Evolutionary conservation across 2,797 vertebrate genomes (phyloP).

Genomic region (Amblyraja radiata): DNA sequence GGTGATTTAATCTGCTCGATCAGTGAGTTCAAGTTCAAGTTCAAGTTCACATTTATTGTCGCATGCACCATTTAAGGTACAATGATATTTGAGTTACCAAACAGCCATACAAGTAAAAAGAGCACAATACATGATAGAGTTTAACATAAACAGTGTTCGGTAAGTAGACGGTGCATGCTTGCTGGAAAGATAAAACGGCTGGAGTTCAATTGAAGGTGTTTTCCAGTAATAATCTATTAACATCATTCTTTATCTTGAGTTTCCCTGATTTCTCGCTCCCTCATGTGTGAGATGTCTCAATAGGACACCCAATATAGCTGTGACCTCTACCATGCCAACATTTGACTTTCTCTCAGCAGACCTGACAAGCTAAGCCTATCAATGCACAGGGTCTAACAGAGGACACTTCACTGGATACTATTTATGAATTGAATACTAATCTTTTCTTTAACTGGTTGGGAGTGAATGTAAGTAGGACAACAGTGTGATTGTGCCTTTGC

Average conservation of each 20-base stretch:
- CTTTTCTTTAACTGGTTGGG: not conserved
- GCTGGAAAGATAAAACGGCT: slow-evolving; percentile 16
- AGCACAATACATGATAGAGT: too few species aligned
- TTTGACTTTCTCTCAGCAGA: not conserved
- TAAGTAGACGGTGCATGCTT: not conserved
- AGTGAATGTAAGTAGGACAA: not conserved
- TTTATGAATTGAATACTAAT: not conserved
- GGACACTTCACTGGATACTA: not conserved
- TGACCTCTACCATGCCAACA: not conserved
- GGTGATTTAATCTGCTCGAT: not conserved
- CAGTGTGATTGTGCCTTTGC: not conserved
- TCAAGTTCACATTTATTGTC: too few species aligned
- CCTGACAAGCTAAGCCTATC: slow-evolving; percentile 23
- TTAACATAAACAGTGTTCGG: not conserved
- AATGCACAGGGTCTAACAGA: not conserved
- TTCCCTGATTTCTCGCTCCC: not conserved
- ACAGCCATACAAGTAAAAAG: too few species aligned
- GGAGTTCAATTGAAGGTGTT: slow-evolving; percentile 26
- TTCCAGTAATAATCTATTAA: slow-evolving; percentile 26
- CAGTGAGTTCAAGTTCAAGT: not conserved
- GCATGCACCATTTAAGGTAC: too few species aligned
- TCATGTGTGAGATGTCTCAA: not conserved
- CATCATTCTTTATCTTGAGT: slow-evolving; percentile 6
- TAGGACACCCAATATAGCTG: not conserved
- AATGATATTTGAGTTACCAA: too few species aligned